These are phyloP conservation scores for Zosterops borbonicus DNA, from an alignment of 2,113 vertebrate genomes.

Conservation along the genomic window DNA sequence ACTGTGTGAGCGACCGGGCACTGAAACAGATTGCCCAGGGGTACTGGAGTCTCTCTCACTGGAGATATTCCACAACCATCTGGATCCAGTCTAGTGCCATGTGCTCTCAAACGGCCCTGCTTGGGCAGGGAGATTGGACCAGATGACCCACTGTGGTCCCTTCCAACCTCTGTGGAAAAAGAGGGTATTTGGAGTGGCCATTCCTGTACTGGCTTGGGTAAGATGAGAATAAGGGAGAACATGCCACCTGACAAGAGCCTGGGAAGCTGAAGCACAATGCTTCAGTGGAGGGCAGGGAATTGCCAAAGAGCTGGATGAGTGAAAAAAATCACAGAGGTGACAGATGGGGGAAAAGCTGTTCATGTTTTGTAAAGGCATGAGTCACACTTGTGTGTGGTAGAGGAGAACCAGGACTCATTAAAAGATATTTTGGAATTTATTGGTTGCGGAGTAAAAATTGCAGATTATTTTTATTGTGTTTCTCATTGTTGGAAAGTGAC, in stretches of 20 bases:
- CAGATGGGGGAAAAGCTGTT: background rate
- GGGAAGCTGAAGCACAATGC: fast-evolving
- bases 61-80: background rate
- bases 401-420: background rate
- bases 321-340: background rate
- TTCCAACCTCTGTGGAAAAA: background rate
- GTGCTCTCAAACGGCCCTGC: background rate
- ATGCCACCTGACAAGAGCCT: background rate
- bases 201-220: background rate
- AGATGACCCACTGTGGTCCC: background rate
- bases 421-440: background rate
- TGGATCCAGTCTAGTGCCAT: background rate
- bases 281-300: background rate
- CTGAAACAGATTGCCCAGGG: background rate
- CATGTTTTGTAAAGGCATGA: fast-evolving
- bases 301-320: background rate
- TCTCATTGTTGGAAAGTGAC: background rate
- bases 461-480: background rate
- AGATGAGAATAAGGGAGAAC: background rate
- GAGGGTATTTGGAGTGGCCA: background rate
- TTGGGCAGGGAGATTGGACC: background rate
- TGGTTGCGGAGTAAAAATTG: background rate
- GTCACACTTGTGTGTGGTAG: background rate
- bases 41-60: background rate
- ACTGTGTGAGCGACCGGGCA: background rate